Evolutionary conservation across 2,797 vertebrate genomes (phyloP), one percentile per base, ranked within the genome.

Genomic region (Ctenopoma kingsleyae): DNA sequence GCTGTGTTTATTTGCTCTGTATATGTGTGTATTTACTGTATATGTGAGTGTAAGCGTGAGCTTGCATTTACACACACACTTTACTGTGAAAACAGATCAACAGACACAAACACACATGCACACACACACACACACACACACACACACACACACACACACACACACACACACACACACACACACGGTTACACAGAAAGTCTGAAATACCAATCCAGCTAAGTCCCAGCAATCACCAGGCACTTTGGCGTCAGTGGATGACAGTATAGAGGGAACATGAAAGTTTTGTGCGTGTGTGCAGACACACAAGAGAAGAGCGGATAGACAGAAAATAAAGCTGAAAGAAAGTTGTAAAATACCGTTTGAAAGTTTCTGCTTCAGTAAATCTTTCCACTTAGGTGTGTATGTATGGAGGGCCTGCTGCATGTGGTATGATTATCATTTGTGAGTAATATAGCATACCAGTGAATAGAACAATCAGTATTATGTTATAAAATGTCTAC

Each of bases 141-240:
- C 41, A 58, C 0, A 46, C 19, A 59, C 19, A 22, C 19, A 25
- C 6, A 56, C 19, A 71, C 30, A 63, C 22, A 58, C 0, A 46
- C 19, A 59, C 19, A 22, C 19, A 25, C 6, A 56, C 19, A 71
- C 30, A 63, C 22, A 8, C 63, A 62, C 67, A 77, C 43, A 69
- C 62, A 56, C 30, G 16, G 40, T 64, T 61, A 35, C 17, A 44
- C 57, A 52, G 20, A 17, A 5, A 40, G 20, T 63, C 30, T 44
- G n/a, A 82, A 76, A 66, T 67, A 74, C 67, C 40, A 48, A 49
- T 65, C 61, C 32, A 50, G 56, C 46, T 56, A 51, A 66, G 35
- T 76, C 35, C 48, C 48, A 62, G 41, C 56, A 48, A 70, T 83
- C 79, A 62, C 44, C 32, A 50, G 50, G 60, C 72, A 78, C 56